Base-by-base conservation (phyloP, 2,113 vertebrate species). In the Melanerpes aurifrons region DNA sequence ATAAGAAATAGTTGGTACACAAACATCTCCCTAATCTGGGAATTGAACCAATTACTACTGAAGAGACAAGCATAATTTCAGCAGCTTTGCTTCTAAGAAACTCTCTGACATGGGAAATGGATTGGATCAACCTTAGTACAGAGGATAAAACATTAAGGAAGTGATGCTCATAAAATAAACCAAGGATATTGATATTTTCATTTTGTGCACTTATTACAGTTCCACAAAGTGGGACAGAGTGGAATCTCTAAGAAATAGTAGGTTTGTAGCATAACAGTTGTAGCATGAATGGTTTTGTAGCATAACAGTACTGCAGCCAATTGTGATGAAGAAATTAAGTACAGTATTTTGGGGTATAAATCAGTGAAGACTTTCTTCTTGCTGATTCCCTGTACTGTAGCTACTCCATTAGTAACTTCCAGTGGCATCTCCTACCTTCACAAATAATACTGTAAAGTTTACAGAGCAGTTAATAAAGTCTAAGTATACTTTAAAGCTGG, bases 11-110 rank as follows among this genome's bases (percentile, higher is more conserved):
- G 54, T 45, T 57, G 64, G 62, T 88, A 73, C 70, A 89, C 40
- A 92, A 91, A 73, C 64, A 58, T 61, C 43, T 56, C 53, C 71
- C 10, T 90, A 57, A 85, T 90, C 75, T 80, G 76, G 73, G 90
- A 96, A 93, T 78, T 86, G n/a, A 91, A 90, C 15, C 29, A 92
- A 67, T 93, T 94, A 58, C 86, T 78, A 45, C 59, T 48, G 53
- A 75, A 40, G 78, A 90, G 26, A 29, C 58, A 62, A 26, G 6
- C 8, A 9, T 82, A 31, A 75, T 57, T 93, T 74, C 45, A 81
- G 54, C 26, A 82, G 37, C 18, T 92, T 62, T 80, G 67, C 8
- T 74, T 82, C 68, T 91, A 15, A 81, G 20, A 83, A 92, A 31
- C 37, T 37, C 56, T 82, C 25, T 72, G 53, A 70, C 5, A 5